Percentiles rank a stretch among this genome's conserved stretches.
Conservation (phyloP, 2,113 vertebrate genomes). For the Hippoglossus stenolepis region DNA sequence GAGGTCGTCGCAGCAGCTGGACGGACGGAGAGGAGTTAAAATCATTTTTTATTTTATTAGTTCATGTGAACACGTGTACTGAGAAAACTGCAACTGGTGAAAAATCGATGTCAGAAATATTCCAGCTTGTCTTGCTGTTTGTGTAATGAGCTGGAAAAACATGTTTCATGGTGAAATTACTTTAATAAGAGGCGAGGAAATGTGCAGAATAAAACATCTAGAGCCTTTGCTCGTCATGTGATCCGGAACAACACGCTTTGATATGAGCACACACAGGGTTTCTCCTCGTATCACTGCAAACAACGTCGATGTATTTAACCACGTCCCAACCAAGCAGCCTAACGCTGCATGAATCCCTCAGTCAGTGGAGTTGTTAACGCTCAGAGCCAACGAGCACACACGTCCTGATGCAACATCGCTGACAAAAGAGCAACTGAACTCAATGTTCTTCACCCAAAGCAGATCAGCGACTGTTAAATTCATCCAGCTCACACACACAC, state of each 20-base stretch:
- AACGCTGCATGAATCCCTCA: background rate
- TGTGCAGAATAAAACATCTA: background rate
- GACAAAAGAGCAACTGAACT: background rate
- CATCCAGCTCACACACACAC: background rate
- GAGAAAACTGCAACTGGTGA: background rate
- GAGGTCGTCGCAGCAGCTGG: background rate
- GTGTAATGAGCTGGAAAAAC: background rate
- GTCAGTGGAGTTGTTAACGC: no score
- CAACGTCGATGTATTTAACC: background rate
- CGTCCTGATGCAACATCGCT: background rate
- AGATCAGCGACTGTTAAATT: background rate
- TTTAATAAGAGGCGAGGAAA: background rate
- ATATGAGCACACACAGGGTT: background rate
- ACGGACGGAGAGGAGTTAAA: no score
- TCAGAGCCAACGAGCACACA: conserved; percentile 3
- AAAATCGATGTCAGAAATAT: background rate
- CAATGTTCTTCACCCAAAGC: background rate
- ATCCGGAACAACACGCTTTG: background rate
- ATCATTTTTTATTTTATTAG: no score
- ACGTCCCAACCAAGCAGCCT: background rate
- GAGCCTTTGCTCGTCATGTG: background rate
- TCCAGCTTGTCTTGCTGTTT: background rate
- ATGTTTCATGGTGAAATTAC: background rate
- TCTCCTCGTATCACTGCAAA: conserved; percentile 1
- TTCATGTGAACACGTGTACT: background rate